Conservation (phyloP, 2,113 vertebrate genomes). For the Bathybates hornii region DNA sequence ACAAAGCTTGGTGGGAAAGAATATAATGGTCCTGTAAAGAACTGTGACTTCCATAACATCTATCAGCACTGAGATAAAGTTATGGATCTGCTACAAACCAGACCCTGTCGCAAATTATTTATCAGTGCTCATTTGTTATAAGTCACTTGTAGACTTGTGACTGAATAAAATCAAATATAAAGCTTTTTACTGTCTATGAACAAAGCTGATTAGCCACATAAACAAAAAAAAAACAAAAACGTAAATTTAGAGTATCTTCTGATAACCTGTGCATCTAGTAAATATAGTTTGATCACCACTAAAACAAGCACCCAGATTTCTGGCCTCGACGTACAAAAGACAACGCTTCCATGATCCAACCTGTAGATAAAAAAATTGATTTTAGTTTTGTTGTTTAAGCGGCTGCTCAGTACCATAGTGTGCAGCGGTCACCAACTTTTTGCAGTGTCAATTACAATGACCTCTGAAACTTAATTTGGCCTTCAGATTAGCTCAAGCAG, state of each 20-base stretch:
- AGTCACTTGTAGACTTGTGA: neutral
- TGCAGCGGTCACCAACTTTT: rapidly evolving
- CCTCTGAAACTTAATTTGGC: neutral
- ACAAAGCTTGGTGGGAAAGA: neutral
- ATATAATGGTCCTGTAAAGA: neutral
- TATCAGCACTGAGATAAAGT: neutral
- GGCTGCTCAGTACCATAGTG: neutral
- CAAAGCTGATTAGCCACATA: neutral
- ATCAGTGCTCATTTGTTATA: neutral
- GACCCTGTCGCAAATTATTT: neutral
- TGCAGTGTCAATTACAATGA: neutral
- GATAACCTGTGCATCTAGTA: neutral
- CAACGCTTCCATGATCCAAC: neutral
- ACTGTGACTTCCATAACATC: neutral
- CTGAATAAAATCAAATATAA: neutral
- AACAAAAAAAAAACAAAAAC: neutral
- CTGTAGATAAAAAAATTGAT: neutral
- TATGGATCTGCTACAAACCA: neutral
- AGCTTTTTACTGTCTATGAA: neutral
- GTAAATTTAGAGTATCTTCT: neutral
- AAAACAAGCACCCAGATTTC: neutral
- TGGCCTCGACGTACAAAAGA: neutral
- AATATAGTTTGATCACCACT: neutral
- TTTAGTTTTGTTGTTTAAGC: neutral
- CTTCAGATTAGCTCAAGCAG: neutral